Evolutionary conservation across 2,797 vertebrate species (phyloP).

Genomic region (Syngnathus acus): DNA sequence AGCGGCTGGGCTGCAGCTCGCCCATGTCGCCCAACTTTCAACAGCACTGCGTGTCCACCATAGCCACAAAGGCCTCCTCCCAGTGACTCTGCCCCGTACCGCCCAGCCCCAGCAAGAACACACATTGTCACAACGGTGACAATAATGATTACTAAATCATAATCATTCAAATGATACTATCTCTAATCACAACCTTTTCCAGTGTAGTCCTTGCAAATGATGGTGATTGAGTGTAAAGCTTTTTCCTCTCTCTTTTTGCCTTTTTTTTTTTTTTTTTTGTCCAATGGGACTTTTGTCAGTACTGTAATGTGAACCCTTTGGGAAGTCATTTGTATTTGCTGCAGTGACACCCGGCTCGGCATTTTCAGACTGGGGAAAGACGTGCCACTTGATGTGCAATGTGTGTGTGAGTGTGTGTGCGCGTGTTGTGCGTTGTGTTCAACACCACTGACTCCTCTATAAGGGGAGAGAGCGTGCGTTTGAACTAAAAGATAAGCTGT

Average conservation of each 20-base stretch:
- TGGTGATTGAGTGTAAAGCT: conserved; percentile 64
- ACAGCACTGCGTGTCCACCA: conserved; percentile 92
- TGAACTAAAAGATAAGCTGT: conserved; percentile 26
- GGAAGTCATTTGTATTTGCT: conserved; percentile 46
- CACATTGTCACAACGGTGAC: conserved; percentile 41
- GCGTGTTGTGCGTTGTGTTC: conserved; percentile 22
- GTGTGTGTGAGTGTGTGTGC: conserved; percentile 7
- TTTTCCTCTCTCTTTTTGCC: conserved; percentile 25
- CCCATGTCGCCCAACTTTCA: conserved; percentile 95
- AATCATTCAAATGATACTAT: conserved; percentile 68
- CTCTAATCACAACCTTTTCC: conserved; percentile 72
- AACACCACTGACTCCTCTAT: conserved; percentile 30
- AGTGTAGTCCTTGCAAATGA: conserved; percentile 65
- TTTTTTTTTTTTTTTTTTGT: conserved; percentile 60
- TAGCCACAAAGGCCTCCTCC: conserved; percentile 96
- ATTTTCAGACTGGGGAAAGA: conserved; percentile 34
- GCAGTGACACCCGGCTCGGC: conserved; percentile 20
- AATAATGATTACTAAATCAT: conserved; percentile 65
- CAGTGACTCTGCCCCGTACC: conserved; percentile 72
- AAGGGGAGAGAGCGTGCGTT: conserved; percentile 2
- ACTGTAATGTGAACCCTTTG: conserved; percentile 72
- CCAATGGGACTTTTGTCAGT: conserved; percentile 66
- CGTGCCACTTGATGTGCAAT: conserved; percentile 56
- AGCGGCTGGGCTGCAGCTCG: conserved; percentile 92
- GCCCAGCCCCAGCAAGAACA: conserved; percentile 3